Conservation (phyloP, 1,140 invertebrate genomes). For the Lepidotrigona ventralis region DNA sequence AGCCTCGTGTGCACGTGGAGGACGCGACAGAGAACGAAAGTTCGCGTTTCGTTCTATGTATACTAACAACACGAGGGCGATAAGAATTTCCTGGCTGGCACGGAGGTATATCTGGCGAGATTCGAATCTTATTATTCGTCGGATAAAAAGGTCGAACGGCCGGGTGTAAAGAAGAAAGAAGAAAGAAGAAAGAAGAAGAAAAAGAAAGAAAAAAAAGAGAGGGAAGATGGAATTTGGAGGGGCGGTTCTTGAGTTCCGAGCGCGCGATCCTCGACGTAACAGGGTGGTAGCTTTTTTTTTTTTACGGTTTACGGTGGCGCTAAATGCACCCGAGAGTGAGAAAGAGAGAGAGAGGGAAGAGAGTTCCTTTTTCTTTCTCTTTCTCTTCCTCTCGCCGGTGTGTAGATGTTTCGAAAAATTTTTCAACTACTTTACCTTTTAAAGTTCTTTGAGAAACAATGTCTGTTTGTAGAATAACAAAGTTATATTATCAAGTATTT, state of each 20-base stretch:
- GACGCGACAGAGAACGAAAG: background rate
- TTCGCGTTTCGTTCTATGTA: background rate
- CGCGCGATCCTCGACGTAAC: conserved; percentile 2
- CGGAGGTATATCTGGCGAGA: conserved; percentile 16
- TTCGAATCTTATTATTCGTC: conserved; percentile 35
- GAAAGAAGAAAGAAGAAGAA: background rate
- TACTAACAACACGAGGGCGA: background rate
- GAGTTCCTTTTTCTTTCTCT: too few relatives aligned
- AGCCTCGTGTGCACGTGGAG: background rate
- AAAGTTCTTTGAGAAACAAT: too few relatives aligned
- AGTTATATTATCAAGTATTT: too few relatives aligned
- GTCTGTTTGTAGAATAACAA: too few relatives aligned
- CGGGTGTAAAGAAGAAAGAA: background rate
- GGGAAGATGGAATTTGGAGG: conserved; percentile 17
- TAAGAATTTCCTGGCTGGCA: conserved; percentile 7
- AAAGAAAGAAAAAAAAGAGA: too few relatives aligned
- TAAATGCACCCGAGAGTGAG: background rate
- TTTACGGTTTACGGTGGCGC: background rate
- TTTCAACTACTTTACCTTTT: too few relatives aligned
- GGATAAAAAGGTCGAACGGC: background rate
- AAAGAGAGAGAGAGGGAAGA: too few relatives aligned
- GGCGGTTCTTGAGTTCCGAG: background rate
- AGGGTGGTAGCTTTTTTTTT: background rate
- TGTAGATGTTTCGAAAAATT: background rate
- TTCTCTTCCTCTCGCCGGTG: too few relatives aligned